Evolutionary conservation across 2,888 invertebrate genomes (phyloP), one percentile per base, ranked within the genome.

Genomic region (Neuroscelio doddi): DNA sequence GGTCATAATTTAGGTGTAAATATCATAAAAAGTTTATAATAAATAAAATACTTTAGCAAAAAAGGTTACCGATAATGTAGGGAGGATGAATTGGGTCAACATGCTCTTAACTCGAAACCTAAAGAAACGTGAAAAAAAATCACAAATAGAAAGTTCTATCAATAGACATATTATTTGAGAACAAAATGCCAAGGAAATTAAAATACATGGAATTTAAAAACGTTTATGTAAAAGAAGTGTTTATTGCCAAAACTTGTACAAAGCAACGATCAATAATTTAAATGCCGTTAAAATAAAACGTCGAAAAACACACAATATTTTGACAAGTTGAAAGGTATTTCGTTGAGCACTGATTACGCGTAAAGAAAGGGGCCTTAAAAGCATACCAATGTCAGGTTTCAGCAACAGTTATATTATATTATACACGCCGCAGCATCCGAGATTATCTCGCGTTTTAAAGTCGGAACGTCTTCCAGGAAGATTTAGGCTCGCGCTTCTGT

Each of bases 371-470:
- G 38, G 30, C 39, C 39, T 57, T 64, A 64, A 64, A 64, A 64
- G 64, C 64, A 64, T 64, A 64, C 64, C 64, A 57, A 64, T 64
- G 64, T 64, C 56, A 63, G 27, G 62, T 64, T 56, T 24, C 15
- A 24, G 38, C 45, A 52, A 58, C 57, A 39, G 57, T 58, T 49
- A 64, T 58, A 58, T 64, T 58, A 58, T 26, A 64, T 51, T 50
- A 34, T 38, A 7, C 38, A 34, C 58, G 27, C 58, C 21, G 21
- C 17, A 47, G 57, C 64, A 45, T 64, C 58, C 39, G 53, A n/a
- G 50, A 17, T 46, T 64, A 64, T 64, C 58, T 64, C 30, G 47
- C 47, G 17, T 21, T 45, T 52, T 53, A 53, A 58, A 58, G 45
- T 42, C 41, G 12, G 44, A 29, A 44, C 38, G 26, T 45, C 45